phyloP scores from a whole-genome alignment of 1,140 invertebrate species.

The Drosophila nigrodunni region DNA sequence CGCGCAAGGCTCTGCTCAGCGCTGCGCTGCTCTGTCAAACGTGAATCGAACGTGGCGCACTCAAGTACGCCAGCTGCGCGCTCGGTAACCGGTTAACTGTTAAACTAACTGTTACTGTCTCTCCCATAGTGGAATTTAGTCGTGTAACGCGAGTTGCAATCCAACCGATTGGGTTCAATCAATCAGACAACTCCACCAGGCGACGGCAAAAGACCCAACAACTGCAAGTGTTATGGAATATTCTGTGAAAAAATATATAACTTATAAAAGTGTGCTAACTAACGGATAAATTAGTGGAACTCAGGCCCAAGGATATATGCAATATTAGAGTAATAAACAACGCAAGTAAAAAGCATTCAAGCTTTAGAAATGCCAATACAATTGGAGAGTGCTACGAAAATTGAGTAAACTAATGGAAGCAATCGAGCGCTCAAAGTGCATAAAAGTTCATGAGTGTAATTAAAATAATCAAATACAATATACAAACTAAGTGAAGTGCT shows the following conservation, averaged over 20 bases:
- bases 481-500: conserved; percentile 50
- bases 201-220: conserved; percentile 43
- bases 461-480: conserved; percentile 29
- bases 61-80: conserved; percentile 76
- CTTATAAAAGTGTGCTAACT: conserved; percentile 12
- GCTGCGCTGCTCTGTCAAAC: conserved; percentile 53
- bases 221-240: conserved; percentile 39
- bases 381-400: conserved; percentile 33
- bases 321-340: conserved; percentile 9
- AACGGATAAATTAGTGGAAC: conserved; percentile 37
- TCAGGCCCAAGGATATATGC: conserved; percentile 30
- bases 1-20: conserved; percentile 18
- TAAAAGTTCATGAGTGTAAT: conserved; percentile 43
- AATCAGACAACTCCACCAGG: conserved; percentile 30
- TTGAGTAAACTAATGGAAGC: conserved; percentile 30
- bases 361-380: conserved; percentile 33
- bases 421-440: conserved; percentile 38
- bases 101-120: conserved; percentile 19
- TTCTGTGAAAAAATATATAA: conserved; percentile 2
- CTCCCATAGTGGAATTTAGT: conserved; percentile 18
- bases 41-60: conserved; percentile 78
- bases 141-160: conserved; percentile 34
- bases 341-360: not conserved
- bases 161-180: conserved; percentile 19
- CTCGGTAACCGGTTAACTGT: conserved; percentile 58